phyloP scores from a whole-genome alignment of 2,888 invertebrate species.

The Patella ulyssiponensis region DNA sequence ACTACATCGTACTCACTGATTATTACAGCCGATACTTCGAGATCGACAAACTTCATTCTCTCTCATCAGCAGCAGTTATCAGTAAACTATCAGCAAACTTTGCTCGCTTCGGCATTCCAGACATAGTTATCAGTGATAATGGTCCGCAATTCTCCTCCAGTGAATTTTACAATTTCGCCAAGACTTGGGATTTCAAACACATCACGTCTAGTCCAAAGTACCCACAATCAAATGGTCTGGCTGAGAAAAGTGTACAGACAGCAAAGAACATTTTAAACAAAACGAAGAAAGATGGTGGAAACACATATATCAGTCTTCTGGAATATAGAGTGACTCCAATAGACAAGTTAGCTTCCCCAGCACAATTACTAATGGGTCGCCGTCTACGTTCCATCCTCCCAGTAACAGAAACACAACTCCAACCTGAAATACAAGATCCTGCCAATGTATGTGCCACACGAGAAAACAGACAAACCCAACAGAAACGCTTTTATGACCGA shows the following conservation, averaged over 20 bases:
- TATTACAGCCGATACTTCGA: conserved; percentile 34
- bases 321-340: conserved; percentile 13
- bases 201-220: conserved; percentile 32
- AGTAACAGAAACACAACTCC: not conserved
- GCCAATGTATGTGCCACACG: not conserved
- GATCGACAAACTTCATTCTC: conserved; percentile 19
- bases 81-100: conserved; percentile 18
- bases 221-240: conserved; percentile 34
- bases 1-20: conserved; percentile 35
- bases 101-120: conserved; percentile 22
- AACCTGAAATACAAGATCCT: conserved; percentile 6
- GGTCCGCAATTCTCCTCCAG: conserved; percentile 32
- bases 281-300: conserved; percentile 15
- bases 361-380: conserved; percentile 8
- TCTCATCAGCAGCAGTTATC: conserved; percentile 6
- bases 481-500: not conserved
- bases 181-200: conserved; percentile 36
- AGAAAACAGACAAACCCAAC: not conserved
- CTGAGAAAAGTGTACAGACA: conserved; percentile 35
- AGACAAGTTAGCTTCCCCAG: conserved; percentile 1
- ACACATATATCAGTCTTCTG: not conserved
- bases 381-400: not conserved
- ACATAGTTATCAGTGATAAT: conserved; percentile 31
- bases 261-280: conserved; percentile 36
- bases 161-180: conserved; percentile 33